phyloP scores from a whole-genome alignment of 2,888 invertebrate genomes.

The Crossocerus cetratus region DNA sequence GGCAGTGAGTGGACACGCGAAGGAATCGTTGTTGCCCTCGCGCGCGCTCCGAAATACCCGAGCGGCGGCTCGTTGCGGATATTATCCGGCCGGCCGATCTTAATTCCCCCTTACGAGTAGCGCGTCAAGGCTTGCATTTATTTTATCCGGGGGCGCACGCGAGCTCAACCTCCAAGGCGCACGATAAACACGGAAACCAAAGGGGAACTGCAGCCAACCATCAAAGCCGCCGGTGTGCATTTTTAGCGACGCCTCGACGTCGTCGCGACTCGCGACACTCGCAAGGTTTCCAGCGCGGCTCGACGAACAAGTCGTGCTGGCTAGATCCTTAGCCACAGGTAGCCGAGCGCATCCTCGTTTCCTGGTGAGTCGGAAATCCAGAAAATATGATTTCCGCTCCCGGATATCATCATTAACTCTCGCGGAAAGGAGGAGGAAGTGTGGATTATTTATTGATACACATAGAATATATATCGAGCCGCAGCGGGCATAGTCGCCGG shows the following conservation, averaged over 20 bases:
- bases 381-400: too few relatives aligned
- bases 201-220: background rate
- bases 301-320: background rate
- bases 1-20: slow-evolving; percentile 27
- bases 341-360: too few relatives aligned
- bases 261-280: too few relatives aligned
- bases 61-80: slow-evolving; percentile 18
- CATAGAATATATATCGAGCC: too few relatives aligned
- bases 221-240: slow-evolving; percentile 12
- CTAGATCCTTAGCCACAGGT: too few relatives aligned
- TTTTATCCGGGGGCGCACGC: slow-evolving; percentile 35
- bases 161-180: slow-evolving; percentile 3
- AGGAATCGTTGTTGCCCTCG: slow-evolving; percentile 25
- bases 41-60: slow-evolving; percentile 32
- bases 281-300: background rate
- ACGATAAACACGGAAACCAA: slow-evolving; percentile 31
- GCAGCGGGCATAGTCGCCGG: too few relatives aligned
- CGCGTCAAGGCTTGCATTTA: slow-evolving; percentile 48
- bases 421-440: too few relatives aligned
- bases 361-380: too few relatives aligned
- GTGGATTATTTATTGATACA: too few relatives aligned
- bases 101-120: slow-evolving; percentile 46
- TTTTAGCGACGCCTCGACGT: slow-evolving; percentile 10
- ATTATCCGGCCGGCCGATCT: slow-evolving; percentile 49
- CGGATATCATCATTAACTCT: too few relatives aligned